These are phyloP conservation scores for Aphis craccivora DNA, from an alignment of 1,140 invertebrate genomes.

Conservation along the genomic window DNA sequence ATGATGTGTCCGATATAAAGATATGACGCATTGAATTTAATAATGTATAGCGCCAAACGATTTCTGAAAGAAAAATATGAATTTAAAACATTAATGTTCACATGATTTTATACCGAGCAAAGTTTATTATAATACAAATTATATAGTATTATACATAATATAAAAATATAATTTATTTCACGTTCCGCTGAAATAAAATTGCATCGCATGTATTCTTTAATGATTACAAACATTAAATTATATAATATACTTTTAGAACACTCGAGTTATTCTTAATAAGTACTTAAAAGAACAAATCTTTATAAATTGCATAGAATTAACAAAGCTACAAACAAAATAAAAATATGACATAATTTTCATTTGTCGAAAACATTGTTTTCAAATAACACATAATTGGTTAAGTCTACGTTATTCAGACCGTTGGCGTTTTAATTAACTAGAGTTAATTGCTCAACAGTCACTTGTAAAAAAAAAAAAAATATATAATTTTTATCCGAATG, in stretches of 20 bases:
- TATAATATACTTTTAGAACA: background rate
- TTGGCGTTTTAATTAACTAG: constrained; percentile 25
- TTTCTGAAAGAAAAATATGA: background rate
- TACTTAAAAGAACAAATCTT: background rate
- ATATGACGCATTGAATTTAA: constrained; percentile 3
- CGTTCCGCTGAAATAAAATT: background rate
- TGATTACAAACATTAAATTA: background rate
- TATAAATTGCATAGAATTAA: background rate
- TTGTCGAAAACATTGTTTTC: constrained; percentile 39
- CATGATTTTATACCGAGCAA: background rate
- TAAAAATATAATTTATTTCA: background rate
- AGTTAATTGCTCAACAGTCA: constrained; percentile 22
- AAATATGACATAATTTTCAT: constrained; percentile 13
- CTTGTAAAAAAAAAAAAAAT: background rate
- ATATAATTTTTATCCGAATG: background rate
- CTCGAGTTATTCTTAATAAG: background rate
- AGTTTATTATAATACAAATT: background rate
- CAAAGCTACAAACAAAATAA: background rate
- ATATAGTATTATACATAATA: background rate
- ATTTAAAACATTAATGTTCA: background rate
- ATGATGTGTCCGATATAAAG: background rate
- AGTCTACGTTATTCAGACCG: constrained; percentile 24
- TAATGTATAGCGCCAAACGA: background rate
- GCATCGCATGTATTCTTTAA: background rate
- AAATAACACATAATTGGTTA: constrained; percentile 14